Evolutionary conservation across 2,113 vertebrate genomes (phyloP), one percentile per base, ranked within the genome.

Genomic region (Cygnus atratus): DNA sequence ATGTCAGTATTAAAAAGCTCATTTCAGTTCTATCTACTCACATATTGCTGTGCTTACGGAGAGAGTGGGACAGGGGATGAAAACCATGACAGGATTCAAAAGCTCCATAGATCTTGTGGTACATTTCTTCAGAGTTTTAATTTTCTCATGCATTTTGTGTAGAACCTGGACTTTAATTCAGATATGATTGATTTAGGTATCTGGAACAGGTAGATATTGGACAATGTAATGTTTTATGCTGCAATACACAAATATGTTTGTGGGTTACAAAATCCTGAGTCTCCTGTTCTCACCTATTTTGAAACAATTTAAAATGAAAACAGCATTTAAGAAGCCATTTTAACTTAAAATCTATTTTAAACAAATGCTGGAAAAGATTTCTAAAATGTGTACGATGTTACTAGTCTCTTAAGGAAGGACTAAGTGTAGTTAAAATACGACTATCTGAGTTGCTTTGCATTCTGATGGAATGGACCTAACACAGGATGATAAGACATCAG

Each of bases 11-110:
- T 15, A 12, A 63, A 24, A 84, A 24, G 2, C 25, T 37, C 15
- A 5, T 58, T 62, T 70, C 35, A 62, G 6, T 29, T 87, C 16
- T 20, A 73, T 35, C 20, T 62, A 5, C 33, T 67, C 35, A 63
- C 3, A 8, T 41, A 41, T 6, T n/a, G 9, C 19, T 82, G 19
- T 62, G 26, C n/a, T 44, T 50, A 50, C 9, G 14, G 5, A 57
- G 1, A 57, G 21, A 67, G 25, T 3, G 1, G 5, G 4, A 3
- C 31, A 70, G 6, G 1, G 1, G 6, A 73, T 61, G 31, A 73
- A 76, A 92, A 59, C 7, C 2, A 2, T 68, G 13, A 57, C 8
- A 81, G 1, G 3, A n/a, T 81, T 10, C 77, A 50, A 59, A 82
- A 78, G 13, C 58, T 62, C 18, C 15, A 4, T 65, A 28, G 5